Conservation (phyloP, 1,140 invertebrate species). For the Heliconius nattereri region DNA sequence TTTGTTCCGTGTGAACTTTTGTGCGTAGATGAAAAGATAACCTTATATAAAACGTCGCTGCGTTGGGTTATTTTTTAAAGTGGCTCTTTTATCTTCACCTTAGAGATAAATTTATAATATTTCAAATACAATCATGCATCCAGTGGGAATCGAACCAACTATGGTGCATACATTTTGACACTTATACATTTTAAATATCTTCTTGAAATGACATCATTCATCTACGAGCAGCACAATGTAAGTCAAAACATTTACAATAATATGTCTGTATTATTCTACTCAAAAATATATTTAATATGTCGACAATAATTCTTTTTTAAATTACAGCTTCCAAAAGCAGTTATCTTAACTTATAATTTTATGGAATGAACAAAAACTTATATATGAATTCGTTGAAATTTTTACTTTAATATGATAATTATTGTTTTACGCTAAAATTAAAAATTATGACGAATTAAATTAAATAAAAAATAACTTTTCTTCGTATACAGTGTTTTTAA, state of each 20-base stretch:
- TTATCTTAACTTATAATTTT: neutral
- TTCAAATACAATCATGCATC: too few relatives aligned
- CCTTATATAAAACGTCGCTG: too few relatives aligned
- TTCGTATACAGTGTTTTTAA: neutral
- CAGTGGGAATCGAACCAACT: too few relatives aligned
- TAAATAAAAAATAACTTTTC: neutral
- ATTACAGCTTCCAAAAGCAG: conserved; percentile 4
- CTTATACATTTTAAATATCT: too few relatives aligned
- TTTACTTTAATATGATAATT: neutral
- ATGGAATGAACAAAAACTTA: conserved; percentile 9
- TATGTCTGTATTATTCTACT: neutral
- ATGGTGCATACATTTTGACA: too few relatives aligned
- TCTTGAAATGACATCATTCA: too few relatives aligned
- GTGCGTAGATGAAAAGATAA: too few relatives aligned
- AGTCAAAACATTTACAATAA: neutral
- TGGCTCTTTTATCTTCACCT: too few relatives aligned
- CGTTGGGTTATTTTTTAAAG: too few relatives aligned
- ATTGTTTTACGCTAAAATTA: neutral
- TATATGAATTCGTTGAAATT: neutral
- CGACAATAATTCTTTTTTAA: neutral
- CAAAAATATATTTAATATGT: neutral
- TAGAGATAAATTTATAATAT: too few relatives aligned
- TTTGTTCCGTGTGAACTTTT: too few relatives aligned
- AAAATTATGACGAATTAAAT: neutral
- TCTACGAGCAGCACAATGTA: too few relatives aligned